Conservation (phyloP, 2,797 vertebrate species). For the Pterois miles region DNA sequence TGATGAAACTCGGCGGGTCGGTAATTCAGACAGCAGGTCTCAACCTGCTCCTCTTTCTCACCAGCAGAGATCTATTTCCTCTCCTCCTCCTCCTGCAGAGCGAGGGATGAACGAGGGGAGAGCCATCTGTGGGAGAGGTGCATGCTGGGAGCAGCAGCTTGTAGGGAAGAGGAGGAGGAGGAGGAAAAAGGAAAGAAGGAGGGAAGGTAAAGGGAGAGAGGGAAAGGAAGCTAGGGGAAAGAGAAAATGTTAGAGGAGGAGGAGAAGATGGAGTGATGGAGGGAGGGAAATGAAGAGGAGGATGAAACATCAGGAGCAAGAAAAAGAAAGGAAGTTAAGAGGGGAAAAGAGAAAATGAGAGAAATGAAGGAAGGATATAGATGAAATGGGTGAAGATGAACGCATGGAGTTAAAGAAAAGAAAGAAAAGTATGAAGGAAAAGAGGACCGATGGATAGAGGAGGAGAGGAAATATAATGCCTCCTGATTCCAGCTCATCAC, state of each 20-base stretch:
- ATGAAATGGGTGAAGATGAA: neutral
- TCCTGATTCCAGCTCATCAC: too few species aligned
- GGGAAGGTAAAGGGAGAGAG: too few species aligned
- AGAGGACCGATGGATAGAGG: neutral
- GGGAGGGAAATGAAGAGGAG: neutral
- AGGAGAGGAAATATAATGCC: neutral
- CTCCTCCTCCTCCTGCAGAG: conserved; percentile 52
- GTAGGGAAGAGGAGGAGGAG: conserved; percentile 1
- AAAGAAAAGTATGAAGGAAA: neutral
- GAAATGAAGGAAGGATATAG: neutral
- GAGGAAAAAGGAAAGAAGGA: neutral
- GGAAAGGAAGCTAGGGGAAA: neutral
- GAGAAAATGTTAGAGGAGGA: neutral
- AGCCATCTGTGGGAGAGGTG: conserved; percentile 59
- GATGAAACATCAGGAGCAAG: neutral
- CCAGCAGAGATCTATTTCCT: conserved; percentile 58
- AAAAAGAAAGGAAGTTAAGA: neutral
- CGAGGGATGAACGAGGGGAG: conserved; percentile 9
- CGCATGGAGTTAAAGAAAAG: neutral
- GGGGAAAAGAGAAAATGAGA: neutral
- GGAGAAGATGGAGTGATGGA: neutral
- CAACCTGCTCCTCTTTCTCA: conserved; percentile 54
- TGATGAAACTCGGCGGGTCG: conserved; percentile 11
- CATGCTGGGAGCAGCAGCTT: conserved; percentile 58
- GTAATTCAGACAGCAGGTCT: conserved; percentile 32